A percentile compares a stretch with the other conserved stretches of the same genome.
These are phyloP conservation scores for Drosophila littoralis DNA, from an alignment of 1,140 invertebrate genomes.

Conservation along the genomic window DNA sequence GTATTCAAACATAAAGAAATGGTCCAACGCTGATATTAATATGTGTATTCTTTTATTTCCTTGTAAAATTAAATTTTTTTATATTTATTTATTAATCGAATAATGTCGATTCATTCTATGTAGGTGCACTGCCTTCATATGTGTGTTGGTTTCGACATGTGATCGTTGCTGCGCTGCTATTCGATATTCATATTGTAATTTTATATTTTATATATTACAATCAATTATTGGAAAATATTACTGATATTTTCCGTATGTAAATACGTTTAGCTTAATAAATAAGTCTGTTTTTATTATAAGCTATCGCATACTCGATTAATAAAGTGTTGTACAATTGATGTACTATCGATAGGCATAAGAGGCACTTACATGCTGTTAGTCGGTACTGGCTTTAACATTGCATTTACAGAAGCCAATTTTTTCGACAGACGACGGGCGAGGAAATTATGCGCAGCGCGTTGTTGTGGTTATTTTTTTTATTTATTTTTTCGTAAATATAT, in stretches of 20 bases:
- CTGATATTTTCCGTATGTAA: neutral
- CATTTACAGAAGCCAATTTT: conserved; percentile 27
- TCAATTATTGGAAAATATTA: neutral
- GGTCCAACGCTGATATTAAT: too few relatives aligned
- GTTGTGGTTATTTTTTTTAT: conserved; percentile 67
- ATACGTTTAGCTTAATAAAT: neutral
- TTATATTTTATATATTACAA: neutral
- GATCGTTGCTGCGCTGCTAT: too few relatives aligned
- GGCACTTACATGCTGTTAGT: conserved; percentile 4
- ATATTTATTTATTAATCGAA: too few relatives aligned
- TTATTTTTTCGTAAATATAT: conserved; percentile 71
- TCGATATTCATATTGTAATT: too few relatives aligned
- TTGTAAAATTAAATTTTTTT: too few relatives aligned
- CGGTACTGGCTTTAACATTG: conserved; percentile 10
- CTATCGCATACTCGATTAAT: neutral
- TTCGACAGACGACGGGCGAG: conserved; percentile 42
- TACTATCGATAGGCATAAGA: conserved; percentile 21
- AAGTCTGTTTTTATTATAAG: neutral
- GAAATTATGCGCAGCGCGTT: conserved; percentile 52
- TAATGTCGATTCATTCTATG: too few relatives aligned
- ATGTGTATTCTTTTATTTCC: too few relatives aligned
- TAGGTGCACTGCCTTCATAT: too few relatives aligned
- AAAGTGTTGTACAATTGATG: neutral
- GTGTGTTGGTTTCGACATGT: too few relatives aligned
- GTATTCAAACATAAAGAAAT: too few relatives aligned